Base-by-base conservation (phyloP, 23 tunicate species). In the Styela plicata region DNA sequence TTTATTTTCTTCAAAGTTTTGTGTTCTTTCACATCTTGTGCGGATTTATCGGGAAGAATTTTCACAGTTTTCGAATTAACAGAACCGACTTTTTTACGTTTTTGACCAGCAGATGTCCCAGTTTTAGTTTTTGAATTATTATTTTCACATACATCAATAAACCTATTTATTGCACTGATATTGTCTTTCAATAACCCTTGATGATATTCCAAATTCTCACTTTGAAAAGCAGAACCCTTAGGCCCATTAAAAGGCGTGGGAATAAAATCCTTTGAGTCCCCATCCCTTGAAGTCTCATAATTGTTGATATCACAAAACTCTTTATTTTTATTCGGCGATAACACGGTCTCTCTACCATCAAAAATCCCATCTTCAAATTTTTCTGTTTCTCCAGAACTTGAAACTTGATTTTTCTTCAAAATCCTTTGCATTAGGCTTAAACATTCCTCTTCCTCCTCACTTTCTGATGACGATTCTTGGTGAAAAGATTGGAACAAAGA, bases 401-500 rank as follows among this genome's bases (percentile, higher is more conserved):
- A n/a, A 44, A 13, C 10, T 13, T 44, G 57, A 13, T 44, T 44
- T 29, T 71, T 71, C 36, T 32, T 71, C 77, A 71, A 18, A 52
- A 75, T 75, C 20, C 80, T 75, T 25, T 75, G 65, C 22, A 37
- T 24, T 28, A 75, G 36, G 36, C 64, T 36, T 67, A 75, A 7
- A 36, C 64, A 44, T 75, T 75, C 80, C 24, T 75, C 80, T 24
- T 52, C 65, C 25, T 36, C 52, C 18, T 44, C 64, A 22, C 28
- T 26, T 3, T 24, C 65, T 5, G 63, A 34, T 16, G 64, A 32
- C 30, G 67, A 75, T 19, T 75, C 63, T 34, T 75, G 5, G 23
- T 52, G 80, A 34, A 36, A 22, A 3, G 80, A 75, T 37, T 26
- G 61, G n/a, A 75, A 75, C 20, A 75, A 24, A 2, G 80, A 75